Percentiles rank a stretch among this genome's conserved stretches.
phyloP scores from a whole-genome alignment of 1,140 invertebrate genomes.

The Drosophila dunni region DNA sequence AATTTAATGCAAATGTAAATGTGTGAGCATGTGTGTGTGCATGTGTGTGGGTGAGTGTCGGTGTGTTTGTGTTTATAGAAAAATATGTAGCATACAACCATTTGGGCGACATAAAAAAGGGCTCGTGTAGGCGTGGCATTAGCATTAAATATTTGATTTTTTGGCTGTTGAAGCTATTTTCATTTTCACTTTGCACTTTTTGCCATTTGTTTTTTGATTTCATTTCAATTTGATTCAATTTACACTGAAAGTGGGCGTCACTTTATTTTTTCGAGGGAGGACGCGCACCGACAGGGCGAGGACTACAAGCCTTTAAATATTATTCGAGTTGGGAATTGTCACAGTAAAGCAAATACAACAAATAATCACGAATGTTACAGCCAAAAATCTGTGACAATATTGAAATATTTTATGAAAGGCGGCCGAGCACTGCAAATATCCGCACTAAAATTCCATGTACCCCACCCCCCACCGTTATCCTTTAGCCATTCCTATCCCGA shows the following conservation, averaged over 20 bases:
- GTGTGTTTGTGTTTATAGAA: constrained; percentile 13
- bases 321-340: constrained; percentile 55
- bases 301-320: constrained; percentile 23
- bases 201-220: constrained; percentile 5
- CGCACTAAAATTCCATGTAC: constrained; percentile 10
- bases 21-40: constrained; percentile 3
- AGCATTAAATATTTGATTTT: constrained; percentile 50
- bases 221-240: constrained; percentile 59
- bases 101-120: constrained; percentile 23
- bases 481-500: background rate
- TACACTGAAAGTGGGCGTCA: constrained; percentile 25
- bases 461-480: background rate
- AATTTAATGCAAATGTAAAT: constrained; percentile 77
- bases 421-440: constrained; percentile 22
- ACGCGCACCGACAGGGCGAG: background rate
- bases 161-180: constrained; percentile 20
- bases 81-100: constrained; percentile 59
- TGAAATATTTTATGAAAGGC: constrained; percentile 75
- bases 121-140: constrained; percentile 47
- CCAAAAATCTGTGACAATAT: constrained; percentile 72
- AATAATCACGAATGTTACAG: constrained; percentile 68
- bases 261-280: background rate
- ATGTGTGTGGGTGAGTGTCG: background rate
- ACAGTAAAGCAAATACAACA: constrained; percentile 56
- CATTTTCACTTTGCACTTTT: constrained; percentile 3